Conservation (phyloP, 2,888 invertebrate genomes). For the Muscina levida region DNA sequence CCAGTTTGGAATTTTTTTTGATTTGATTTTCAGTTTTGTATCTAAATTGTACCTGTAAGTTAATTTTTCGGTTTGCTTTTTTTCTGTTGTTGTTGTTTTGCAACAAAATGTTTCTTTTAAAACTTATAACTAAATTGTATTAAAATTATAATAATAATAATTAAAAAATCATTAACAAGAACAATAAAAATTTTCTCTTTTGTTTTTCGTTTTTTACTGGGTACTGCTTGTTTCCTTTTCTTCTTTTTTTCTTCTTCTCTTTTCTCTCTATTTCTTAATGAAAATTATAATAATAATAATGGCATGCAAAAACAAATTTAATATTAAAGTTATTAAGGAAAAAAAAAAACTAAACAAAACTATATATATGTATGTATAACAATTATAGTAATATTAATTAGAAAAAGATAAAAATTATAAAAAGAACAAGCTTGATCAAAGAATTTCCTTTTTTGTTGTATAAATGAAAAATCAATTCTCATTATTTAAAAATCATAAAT, state of each 20-base stretch:
- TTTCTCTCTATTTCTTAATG: background rate
- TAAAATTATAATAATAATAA: slow-evolving; percentile 19
- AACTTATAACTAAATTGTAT: slow-evolving; percentile 30
- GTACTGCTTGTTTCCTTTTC: slow-evolving; percentile 36
- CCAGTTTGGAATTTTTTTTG: background rate
- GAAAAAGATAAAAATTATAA: slow-evolving; percentile 35
- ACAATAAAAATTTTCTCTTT: slow-evolving; percentile 30
- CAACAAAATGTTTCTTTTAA: slow-evolving; percentile 39
- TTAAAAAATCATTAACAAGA: slow-evolving; percentile 45
- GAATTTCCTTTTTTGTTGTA: background rate
- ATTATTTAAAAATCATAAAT: background rate
- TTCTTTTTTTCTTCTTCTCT: slow-evolving; percentile 27
- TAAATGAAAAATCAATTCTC: background rate
- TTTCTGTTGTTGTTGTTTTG: slow-evolving; percentile 16
- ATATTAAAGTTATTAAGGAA: slow-evolving; percentile 41
- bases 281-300: slow-evolving; percentile 45
- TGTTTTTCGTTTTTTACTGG: slow-evolving; percentile 22
- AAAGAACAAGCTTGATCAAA: slow-evolving; percentile 34
- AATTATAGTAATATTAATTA: slow-evolving; percentile 20
- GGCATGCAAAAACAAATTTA: slow-evolving; percentile 55
- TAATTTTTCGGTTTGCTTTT: slow-evolving; percentile 23
- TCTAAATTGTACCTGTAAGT: background rate
- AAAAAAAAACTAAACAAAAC: slow-evolving; percentile 33
- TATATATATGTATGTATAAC: slow-evolving; percentile 7
- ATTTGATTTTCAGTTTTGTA: background rate